Base-by-base conservation (phyloP, 2,888 invertebrate genomes). In the Dasysyrphus albostriatus region DNA sequence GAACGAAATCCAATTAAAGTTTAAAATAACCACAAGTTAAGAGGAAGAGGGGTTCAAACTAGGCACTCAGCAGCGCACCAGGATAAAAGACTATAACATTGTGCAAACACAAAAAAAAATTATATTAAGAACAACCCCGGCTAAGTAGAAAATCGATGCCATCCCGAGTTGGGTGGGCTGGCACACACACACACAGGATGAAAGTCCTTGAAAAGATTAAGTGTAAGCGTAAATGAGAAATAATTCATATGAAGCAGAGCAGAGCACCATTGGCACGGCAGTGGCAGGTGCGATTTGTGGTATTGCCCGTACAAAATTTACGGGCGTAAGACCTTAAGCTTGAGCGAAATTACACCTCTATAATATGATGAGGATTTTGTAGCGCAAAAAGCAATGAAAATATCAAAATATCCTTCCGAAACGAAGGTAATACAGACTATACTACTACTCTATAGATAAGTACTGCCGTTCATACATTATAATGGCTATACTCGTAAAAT, bases 171-270 rank as follows among this genome's bases (percentile, higher is more conserved):
- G 49, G 24, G 24, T 24, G 1, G 24, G 24, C 24, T 24, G 24
- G 24, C 24, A 24, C 3, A 24, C 49, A 24, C 3, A 24, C 49
- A 54, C 37, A 54, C 54, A 67, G 59, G 29, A 67, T 47, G n/a
- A 63, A 32, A 54, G 72, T 73, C 82, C 78, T 78, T 78, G 58
- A 16, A 58, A 73, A 78, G 61, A 73, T 83, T 72, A 77, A 83
- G 51, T 76, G 58, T 75, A 51, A 54, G 70, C 72, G 79, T 63
- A 84, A 80, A 80, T 80, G 75, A 59, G 58, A 72, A 80, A 84
- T 84, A 84, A 84, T 85, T 81, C 84, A 85, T 72, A 72, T 61
- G 83, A 63, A 24, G 24, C 29, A 67, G 51, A 65, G 51, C 42
- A 67, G 24, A 5, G 5, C 14, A 14, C 54, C 54, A 12, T 4